A percentile compares a stretch with the other conserved stretches of the same genome.
phyloP scores from a whole-genome alignment of 2,888 invertebrate species.

The Leptopilina syphax region DNA sequence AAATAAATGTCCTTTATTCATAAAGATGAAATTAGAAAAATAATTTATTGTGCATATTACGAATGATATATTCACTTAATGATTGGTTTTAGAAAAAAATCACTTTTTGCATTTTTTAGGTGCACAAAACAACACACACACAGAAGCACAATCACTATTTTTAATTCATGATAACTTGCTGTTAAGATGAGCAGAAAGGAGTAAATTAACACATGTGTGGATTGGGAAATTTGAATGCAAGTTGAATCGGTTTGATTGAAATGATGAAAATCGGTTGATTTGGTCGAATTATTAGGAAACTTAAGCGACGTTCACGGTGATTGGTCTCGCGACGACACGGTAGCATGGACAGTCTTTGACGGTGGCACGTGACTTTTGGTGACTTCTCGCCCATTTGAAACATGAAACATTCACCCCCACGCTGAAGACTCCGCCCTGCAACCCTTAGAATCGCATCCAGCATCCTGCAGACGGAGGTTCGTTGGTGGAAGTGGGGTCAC shows the following conservation, averaged over 20 bases:
- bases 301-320: slow-evolving; percentile 50
- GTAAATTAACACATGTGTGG: no score
- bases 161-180: not conserved
- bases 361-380: slow-evolving; percentile 75
- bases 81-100: no score
- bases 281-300: not conserved
- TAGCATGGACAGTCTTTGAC: slow-evolving; percentile 71
- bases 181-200: no score
- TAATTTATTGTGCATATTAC: not conserved
- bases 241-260: slow-evolving; percentile 4
- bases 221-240: not conserved
- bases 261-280: not conserved
- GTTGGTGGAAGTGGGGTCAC: slow-evolving; percentile 69
- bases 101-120: no score
- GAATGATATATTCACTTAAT: no score
- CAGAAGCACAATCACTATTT: not conserved
- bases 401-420: slow-evolving; percentile 78
- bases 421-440: slow-evolving; percentile 82
- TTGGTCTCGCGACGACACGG: slow-evolving; percentile 65
- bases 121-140: no score
- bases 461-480: slow-evolving; percentile 74
- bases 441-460: slow-evolving; percentile 83
- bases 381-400: slow-evolving; percentile 68
- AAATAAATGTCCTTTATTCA: not conserved
- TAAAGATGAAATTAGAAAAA: not conserved